A percentile compares a stretch with the other conserved stretches of the same genome.
Evolutionary conservation across 2,888 invertebrate species (phyloP).

Genomic region (Agonopterix subpropinquella): DNA sequence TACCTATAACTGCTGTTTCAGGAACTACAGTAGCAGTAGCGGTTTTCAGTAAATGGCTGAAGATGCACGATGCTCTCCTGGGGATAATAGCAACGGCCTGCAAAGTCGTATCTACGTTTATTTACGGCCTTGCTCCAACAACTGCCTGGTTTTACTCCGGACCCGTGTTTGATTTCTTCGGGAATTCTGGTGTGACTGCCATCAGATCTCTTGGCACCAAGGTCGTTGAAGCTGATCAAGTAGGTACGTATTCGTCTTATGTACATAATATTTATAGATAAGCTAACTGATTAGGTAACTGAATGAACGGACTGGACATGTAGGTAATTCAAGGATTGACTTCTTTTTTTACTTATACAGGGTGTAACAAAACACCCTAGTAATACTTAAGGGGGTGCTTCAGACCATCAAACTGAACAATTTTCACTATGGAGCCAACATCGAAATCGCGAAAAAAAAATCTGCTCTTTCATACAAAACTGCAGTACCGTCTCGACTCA

Average conservation of each 20-base stretch:
- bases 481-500: too few relatives aligned
- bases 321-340: not conserved
- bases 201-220: slow-evolving; percentile 75
- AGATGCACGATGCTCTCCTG: slow-evolving; percentile 61
- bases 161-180: slow-evolving; percentile 66
- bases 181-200: slow-evolving; percentile 69
- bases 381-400: too few relatives aligned
- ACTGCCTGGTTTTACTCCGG: slow-evolving; percentile 59
- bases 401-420: too few relatives aligned
- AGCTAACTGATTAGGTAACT: not conserved
- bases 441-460: too few relatives aligned
- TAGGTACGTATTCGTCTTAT: slow-evolving; percentile 38
- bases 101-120: slow-evolving; percentile 53
- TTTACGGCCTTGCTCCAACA: slow-evolving; percentile 61
- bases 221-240: slow-evolving; percentile 67
- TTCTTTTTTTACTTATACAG: too few relatives aligned
- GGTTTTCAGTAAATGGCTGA: slow-evolving; percentile 56
- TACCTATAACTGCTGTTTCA: slow-evolving; percentile 24
- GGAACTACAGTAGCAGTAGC: slow-evolving; percentile 62
- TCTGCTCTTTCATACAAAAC: too few relatives aligned
- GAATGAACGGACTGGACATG: too few relatives aligned
- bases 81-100: slow-evolving; percentile 65
- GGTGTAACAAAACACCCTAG: too few relatives aligned
- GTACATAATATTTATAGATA: not conserved
- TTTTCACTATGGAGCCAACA: too few relatives aligned